These are phyloP conservation scores for Neofelis nebulosa DNA, from an alignment of 2,113 vertebrate species.

Conservation along the genomic window DNA sequence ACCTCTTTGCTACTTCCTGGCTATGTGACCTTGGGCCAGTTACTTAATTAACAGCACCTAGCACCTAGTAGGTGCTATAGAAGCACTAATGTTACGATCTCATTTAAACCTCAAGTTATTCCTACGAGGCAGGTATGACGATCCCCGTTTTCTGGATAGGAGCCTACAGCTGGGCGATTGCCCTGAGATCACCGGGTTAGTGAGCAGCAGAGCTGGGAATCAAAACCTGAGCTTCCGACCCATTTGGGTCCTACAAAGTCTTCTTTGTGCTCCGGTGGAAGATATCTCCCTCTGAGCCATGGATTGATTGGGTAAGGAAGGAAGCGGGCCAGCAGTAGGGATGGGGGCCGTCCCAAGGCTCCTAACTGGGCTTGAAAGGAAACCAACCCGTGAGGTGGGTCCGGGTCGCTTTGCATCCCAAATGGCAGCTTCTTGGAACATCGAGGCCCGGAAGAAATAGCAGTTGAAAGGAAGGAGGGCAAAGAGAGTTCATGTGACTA, in stretches of 20 bases:
- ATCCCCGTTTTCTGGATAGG: background rate
- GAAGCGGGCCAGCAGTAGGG: background rate
- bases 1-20: background rate
- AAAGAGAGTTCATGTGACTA: background rate
- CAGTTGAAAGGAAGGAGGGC: background rate
- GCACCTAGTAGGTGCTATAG: background rate
- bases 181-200: background rate
- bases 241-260: background rate
- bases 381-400: background rate
- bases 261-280: background rate
- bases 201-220: background rate
- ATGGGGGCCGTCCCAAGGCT: background rate
- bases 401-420: background rate
- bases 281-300: background rate
- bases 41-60: background rate
- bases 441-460: background rate
- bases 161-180: too few species aligned
- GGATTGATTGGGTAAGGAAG: background rate
- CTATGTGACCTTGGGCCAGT: background rate
- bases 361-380: background rate
- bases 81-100: background rate
- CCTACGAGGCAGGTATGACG: background rate
- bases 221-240: background rate
- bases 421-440: background rate
- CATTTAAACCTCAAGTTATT: background rate